phyloP scores from a whole-genome alignment of 2,797 vertebrate species.

The Peromyscus melanophrys region DNA sequence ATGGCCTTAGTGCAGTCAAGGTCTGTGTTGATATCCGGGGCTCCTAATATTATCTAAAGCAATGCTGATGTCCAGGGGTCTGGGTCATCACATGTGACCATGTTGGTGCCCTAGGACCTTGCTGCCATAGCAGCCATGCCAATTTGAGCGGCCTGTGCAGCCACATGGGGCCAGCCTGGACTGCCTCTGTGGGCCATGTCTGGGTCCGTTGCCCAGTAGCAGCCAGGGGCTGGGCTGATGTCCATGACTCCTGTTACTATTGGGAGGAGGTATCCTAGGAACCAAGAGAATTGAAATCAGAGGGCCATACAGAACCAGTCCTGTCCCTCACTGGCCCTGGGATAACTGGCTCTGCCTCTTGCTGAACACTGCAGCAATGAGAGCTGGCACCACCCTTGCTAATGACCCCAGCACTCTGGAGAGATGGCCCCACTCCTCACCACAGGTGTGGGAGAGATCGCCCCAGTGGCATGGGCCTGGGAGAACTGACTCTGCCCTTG shows the following conservation, averaged over 20 bases:
- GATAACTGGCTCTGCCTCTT: not conserved
- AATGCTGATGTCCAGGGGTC: not conserved
- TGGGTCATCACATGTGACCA: not conserved
- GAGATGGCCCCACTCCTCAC: not conserved
- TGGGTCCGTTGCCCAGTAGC: not conserved
- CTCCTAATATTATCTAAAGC: not conserved
- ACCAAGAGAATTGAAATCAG: not conserved
- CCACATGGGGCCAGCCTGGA: not conserved
- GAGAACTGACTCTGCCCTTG: not conserved
- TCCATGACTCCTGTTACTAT: not conserved
- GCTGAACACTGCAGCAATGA: not conserved
- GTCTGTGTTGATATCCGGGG: not conserved
- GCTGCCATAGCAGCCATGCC: not conserved
- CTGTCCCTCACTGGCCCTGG: not conserved
- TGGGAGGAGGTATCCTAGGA: not conserved
- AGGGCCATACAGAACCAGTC: not conserved
- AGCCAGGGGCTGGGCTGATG: not conserved
- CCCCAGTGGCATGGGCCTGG: not conserved
- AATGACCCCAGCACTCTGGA: not conserved
- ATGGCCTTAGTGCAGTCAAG: not conserved
- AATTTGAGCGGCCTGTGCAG: not conserved
- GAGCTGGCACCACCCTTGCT: not conserved
- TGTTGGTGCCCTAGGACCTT: not conserved
- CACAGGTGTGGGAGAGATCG: not conserved
- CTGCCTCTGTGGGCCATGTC: not conserved